Conservation (phyloP, 2,888 invertebrate genomes). For the Apocheima hispidaria region DNA sequence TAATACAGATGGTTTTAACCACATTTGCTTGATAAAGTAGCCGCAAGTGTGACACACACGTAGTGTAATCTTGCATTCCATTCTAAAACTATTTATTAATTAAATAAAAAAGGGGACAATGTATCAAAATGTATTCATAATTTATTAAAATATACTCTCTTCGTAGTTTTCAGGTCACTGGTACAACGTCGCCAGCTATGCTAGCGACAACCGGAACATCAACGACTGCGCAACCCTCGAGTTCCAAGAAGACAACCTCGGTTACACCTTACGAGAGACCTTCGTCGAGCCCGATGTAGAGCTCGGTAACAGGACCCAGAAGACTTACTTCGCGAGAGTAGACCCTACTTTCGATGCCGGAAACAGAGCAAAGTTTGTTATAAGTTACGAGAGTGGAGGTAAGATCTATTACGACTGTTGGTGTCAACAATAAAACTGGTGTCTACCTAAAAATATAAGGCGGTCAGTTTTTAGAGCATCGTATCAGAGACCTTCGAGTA, state of each 20-base stretch:
- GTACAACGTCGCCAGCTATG: conserved; percentile 76
- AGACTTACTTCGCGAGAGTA: conserved; percentile 77
- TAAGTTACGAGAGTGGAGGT: conserved; percentile 79
- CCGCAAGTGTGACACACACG: too few relatives aligned
- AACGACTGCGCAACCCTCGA: conserved; percentile 75
- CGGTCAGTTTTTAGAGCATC: too few relatives aligned
- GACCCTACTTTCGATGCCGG: conserved; percentile 80
- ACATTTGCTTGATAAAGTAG: too few relatives aligned
- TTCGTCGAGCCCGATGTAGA: conserved; percentile 61
- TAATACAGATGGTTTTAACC: too few relatives aligned
- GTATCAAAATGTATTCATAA: too few relatives aligned
- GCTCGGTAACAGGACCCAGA: conserved; percentile 73
- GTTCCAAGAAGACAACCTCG: conserved; percentile 78
- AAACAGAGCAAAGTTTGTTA: conserved; percentile 73
- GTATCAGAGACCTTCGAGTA: too few relatives aligned
- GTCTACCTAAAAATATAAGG: too few relatives aligned
- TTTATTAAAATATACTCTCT: neutral
- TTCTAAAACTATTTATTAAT: too few relatives aligned
- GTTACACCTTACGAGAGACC: conserved; percentile 73
- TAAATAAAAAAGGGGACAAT: too few relatives aligned
- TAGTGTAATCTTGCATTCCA: too few relatives aligned
- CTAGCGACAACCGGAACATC: conserved; percentile 72
- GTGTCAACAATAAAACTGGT: too few relatives aligned
- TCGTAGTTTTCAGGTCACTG: conserved; percentile 80
- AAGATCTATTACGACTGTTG: too few relatives aligned